Base-by-base conservation (phyloP, 2,113 vertebrate species). In the Thoracochromis brauschi region DNA sequence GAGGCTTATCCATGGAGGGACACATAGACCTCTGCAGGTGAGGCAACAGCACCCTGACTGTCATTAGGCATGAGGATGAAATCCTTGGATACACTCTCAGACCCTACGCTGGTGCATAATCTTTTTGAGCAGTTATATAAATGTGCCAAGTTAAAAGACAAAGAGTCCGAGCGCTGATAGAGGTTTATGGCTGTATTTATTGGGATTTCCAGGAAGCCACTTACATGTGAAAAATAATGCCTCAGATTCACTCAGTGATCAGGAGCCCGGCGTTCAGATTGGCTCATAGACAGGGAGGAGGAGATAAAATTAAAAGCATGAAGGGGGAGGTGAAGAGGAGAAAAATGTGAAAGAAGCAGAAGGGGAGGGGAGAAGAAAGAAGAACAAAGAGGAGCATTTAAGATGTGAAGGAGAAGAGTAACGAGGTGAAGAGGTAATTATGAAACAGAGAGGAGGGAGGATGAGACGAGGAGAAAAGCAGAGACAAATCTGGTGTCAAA, bases 401-500 rank as follows among this genome's bases (percentile, higher is more conserved):
- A 47, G 21, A 51, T 33, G 10, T 51, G 10, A 78, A 78, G 45
- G 26, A 51, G 45, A 78, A 51, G 73, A 78, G 26, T n/a, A 78
- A 78, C 17, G 10, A 51, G 73, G 0, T n/a, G 17, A 78, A 26
- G 73, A 51, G 17, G 73, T 78, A 78, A 78, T 78, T 78, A 78
- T 8, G 7, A 49, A 49, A 78, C 16, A 51, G 45, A 51, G 71
- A 31, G 26, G 45, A 31, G 45, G 26, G 42, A 49, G 9, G 42
- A 49, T 78, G 42, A n/a, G 73, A 51, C 0, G 9, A 49, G 26
- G 75, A 51, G 87, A 82, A 42, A 29, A 45, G 78, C 11, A 19
- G 24, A 17, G 9, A 58, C 68, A 78, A 55, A 86, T 79, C 7
- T 21, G 38, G 45, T 68, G 86, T 88, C 63, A 82, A 80, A 82